A percentile compares a stretch with the other conserved stretches of the same genome.
These are phyloP conservation scores for Leptobrachium ailaonicum DNA, from an alignment of 2,113 vertebrate species.

Conservation along the genomic window DNA sequence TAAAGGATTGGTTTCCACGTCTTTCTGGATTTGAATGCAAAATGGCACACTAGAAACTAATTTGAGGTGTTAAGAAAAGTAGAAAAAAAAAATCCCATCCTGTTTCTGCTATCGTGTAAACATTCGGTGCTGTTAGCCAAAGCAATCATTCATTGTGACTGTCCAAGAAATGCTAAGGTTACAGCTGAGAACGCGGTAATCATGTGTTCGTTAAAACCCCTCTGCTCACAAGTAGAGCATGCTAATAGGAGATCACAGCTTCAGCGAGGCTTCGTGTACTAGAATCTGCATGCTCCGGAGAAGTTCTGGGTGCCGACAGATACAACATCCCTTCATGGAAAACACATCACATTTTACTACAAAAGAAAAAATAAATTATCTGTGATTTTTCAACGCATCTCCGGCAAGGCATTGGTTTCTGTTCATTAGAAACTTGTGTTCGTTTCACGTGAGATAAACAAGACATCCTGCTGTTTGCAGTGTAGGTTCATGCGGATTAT, in stretches of 20 bases:
- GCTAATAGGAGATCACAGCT: neutral
- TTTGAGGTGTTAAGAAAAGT: slow-evolving; percentile 74
- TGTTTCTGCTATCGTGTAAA: slow-evolving; percentile 67
- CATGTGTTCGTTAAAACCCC: slow-evolving; percentile 2
- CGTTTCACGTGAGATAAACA: too few species aligned
- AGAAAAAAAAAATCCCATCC: slow-evolving; percentile 68
- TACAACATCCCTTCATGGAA: too few species aligned
- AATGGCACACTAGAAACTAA: slow-evolving; percentile 79
- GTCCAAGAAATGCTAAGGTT: slow-evolving; percentile 62
- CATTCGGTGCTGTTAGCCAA: slow-evolving; percentile 60
- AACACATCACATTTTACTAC: too few species aligned
- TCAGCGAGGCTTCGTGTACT: neutral
- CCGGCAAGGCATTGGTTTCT: too few species aligned
- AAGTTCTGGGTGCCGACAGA: too few species aligned
- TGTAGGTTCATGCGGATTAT: too few species aligned
- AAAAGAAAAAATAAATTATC: too few species aligned
- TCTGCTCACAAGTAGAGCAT: neutral
- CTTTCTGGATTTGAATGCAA: slow-evolving; percentile 79
- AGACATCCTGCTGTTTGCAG: too few species aligned
- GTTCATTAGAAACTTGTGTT: too few species aligned
- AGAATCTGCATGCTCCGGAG: neutral
- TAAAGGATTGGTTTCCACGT: slow-evolving; percentile 82
- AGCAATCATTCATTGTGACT: slow-evolving; percentile 55
- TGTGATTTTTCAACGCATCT: too few species aligned
- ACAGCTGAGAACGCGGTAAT: slow-evolving; percentile 46